Base-by-base conservation (phyloP, 2,113 vertebrate genomes). In the Oxyura jamaicensis region DNA sequence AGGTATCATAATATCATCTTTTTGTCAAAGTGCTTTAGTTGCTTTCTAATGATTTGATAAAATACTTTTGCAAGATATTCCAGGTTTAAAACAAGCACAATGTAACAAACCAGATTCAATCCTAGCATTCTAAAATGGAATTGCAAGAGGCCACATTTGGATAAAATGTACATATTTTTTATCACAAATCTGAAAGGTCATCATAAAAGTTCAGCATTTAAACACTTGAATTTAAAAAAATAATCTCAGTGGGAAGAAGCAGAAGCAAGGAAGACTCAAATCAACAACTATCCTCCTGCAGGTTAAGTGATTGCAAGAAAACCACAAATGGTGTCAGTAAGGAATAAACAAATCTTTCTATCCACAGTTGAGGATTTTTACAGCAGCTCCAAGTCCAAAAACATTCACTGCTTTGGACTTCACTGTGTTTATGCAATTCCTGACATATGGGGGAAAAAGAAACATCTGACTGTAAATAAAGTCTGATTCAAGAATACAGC, bases 391-490 rank as follows among this genome's bases (percentile, higher is more conserved):
- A 29, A 66, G 26, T 52, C 76, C 55, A 33, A 2, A n/a, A 23
- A 44, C n/a, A 26, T 44, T 20, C 87, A 31, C 74, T 48, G 66
- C 48, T 66, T 50, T 59, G 50, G 33, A 33, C 13, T 22, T 74
- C 3, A 11, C 58, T 20, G 15, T 29, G 18, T 10, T 66, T 15
- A 26, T 10, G 1, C 15, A 41, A 86, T 26, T 73, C 41, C 74
- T 39, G 55, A 8, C 5, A 63, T 0, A 7, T 1, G 0, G 4
- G 28, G 14, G 6, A 6, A 23, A 58, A 58, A 10, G 48, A 50
- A 50, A 53, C 28, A 39, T 22, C 5, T 31, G 23, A 8, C 55
- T 33, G 5, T 8, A 29, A 79, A 35, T 35, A 50, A 68, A 72
- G 7, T 7, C 56, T 7, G 2, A 4, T 6, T 77, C 56, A 62